Evolutionary conservation across 1,140 invertebrate genomes (phyloP).

Genomic region (Lineus longissimus): DNA sequence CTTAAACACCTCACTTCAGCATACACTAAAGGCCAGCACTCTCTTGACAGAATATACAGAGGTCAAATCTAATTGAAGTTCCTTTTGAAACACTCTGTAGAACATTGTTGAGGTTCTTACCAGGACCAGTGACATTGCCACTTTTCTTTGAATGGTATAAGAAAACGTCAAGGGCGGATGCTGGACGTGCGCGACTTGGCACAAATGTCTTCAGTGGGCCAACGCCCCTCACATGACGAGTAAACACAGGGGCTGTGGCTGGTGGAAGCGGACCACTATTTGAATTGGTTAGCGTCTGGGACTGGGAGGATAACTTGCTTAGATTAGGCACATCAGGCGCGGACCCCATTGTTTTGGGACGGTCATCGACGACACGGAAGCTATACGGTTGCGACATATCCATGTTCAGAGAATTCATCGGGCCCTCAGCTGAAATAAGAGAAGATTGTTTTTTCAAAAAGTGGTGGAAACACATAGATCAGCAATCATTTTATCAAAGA

Average conservation of each 20-base stretch:
- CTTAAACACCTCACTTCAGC: too few relatives aligned
- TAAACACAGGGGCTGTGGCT: background rate
- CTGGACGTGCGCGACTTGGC: conserved; percentile 28
- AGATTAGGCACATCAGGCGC: conserved; percentile 1
- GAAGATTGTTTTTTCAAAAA: background rate
- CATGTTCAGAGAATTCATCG: conserved; percentile 32
- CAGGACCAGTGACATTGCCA: conserved; percentile 30
- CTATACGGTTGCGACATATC: conserved; percentile 35
- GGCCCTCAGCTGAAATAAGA: conserved; percentile 36
- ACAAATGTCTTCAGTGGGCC: conserved; percentile 28
- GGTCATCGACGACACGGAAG: conserved; percentile 30
- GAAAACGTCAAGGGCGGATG: conserved; percentile 41
- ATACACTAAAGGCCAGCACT: too few relatives aligned
- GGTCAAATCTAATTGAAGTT: too few relatives aligned
- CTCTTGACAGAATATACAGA: too few relatives aligned
- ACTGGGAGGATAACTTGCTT: conserved; percentile 11
- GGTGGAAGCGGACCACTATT: background rate
- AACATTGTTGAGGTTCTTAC: too few relatives aligned
- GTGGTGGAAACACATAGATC: too few relatives aligned
- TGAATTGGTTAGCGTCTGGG: too few relatives aligned
- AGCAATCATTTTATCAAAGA: too few relatives aligned
- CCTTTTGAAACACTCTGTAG: too few relatives aligned
- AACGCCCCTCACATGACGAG: conserved; percentile 8
- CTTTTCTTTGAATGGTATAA: conserved; percentile 43
- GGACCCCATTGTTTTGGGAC: conserved; percentile 11